Conservation (phyloP, 2,113 vertebrate genomes). For the Perca flavescens region DNA sequence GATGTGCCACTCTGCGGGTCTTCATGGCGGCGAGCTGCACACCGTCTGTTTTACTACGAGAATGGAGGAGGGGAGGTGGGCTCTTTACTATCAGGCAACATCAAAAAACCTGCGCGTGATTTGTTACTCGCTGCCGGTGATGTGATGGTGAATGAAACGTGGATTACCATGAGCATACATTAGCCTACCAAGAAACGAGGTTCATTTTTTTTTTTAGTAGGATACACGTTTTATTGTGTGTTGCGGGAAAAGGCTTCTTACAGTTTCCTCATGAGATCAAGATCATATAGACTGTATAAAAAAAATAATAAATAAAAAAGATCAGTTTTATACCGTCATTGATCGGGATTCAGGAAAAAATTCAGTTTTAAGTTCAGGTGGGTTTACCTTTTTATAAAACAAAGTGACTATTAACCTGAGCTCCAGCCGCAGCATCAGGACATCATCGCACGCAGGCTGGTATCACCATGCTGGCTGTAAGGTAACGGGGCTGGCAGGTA, state of each 20-base stretch:
- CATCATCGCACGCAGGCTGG: neutral
- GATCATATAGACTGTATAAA: neutral
- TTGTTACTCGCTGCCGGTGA: slow-evolving; percentile 29
- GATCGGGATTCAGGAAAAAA: neutral
- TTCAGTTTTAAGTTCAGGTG: neutral
- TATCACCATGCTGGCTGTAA: neutral
- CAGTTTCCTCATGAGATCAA: neutral
- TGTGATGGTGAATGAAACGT: slow-evolving; percentile 10
- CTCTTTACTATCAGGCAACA: slow-evolving; percentile 27
- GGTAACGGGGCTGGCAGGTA: neutral
- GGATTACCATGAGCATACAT: neutral
- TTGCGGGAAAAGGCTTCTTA: neutral
- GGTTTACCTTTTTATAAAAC: neutral
- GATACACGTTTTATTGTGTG: neutral
- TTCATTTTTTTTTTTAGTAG: neutral
- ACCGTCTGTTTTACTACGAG: slow-evolving; percentile 60
- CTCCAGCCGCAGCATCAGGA: neutral
- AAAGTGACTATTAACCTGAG: neutral
- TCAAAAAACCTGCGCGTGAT: slow-evolving; percentile 11
- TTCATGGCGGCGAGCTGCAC: slow-evolving; percentile 58
- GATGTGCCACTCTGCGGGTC: slow-evolving; percentile 68
- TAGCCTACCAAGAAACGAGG: neutral
- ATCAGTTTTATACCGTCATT: too few relatives aligned
- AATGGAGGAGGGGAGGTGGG: slow-evolving; percentile 34
- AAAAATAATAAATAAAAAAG: too few relatives aligned